These are phyloP conservation scores for Chaetodon trifascialis DNA, from an alignment of 2,113 vertebrate genomes.

Conservation along the genomic window DNA sequence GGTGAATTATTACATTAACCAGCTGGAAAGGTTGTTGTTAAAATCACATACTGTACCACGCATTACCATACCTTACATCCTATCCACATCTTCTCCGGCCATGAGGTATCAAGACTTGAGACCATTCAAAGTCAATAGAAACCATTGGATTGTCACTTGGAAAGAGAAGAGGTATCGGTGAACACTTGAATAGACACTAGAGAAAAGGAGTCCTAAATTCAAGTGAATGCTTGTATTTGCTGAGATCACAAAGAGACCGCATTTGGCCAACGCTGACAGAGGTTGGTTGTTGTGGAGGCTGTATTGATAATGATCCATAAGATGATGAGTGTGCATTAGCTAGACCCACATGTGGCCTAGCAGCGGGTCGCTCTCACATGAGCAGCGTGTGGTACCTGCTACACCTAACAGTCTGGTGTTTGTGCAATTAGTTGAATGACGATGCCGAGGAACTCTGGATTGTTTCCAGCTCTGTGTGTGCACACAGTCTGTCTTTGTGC, in stretches of 20 bases:
- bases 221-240: conserved; percentile 88
- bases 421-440: conserved; percentile 66
- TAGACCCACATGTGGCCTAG: conserved; percentile 42
- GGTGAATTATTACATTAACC: conserved; percentile 55
- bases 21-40: conserved; percentile 39
- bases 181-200: conserved; percentile 75
- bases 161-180: conserved; percentile 80
- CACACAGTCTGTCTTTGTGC: conserved; percentile 76
- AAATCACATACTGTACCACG: conserved; percentile 37
- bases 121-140: conserved; percentile 74
- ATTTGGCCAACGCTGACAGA: conserved; percentile 71
- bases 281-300: conserved; percentile 76
- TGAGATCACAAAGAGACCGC: conserved; percentile 69
- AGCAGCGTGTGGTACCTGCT: conserved; percentile 59
- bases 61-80: conserved; percentile 33
- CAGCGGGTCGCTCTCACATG: conserved; percentile 20
- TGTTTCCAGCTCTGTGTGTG: conserved; percentile 45
- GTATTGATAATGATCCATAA: conserved; percentile 62
- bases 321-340: conserved; percentile 53
- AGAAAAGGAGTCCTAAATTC: conserved; percentile 74
- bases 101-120: conserved; percentile 77
- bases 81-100: conserved; percentile 61
- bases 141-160: conserved; percentile 79
- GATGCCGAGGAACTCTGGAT: conserved; percentile 55
- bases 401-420: conserved; percentile 73